Evolutionary conservation across 2,888 invertebrate genomes (phyloP), one percentile per base, ranked within the genome.

Genomic region (Dorcus parallelipipedus): DNA sequence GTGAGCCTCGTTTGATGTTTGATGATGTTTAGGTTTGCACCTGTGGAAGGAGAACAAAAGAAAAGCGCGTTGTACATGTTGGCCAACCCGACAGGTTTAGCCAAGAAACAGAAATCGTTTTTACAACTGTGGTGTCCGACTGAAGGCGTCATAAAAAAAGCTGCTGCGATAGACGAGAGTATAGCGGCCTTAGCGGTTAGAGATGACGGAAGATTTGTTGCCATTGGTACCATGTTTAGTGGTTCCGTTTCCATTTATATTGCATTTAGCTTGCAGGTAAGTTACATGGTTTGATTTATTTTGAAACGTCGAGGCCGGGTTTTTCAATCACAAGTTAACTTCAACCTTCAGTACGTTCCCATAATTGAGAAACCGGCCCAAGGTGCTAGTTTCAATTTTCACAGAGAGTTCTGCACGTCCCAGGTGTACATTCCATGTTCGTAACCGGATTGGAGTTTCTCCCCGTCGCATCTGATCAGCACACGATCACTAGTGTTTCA

Each of bases 401-500:
- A 3, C 79, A 94, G 91, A 86, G 88, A 70, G 87, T 94, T 63
- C 83, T 95, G 69, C 89, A 90, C 78, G 87, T 96, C 75, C 82
- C 86, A 65, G 86, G 86, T 73, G 94, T 93, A 62, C 97, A 98
- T 83, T 91, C 90, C 72, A 95, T 96, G 88, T 99, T 99, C 82
- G 93, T 99, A 63, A 98, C 98, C 52, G 97, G 96, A 9, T 81
- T 99, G 67, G 91, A 93, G 81, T 98, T 99, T 81, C 81, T 97
- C 69, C 93, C 95, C 33, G 84, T 84, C 61, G 81, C 81, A 9
- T 82, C 82, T 70, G 90, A 91, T 75, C 87, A 87, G 23, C 87
- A 88, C 47, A 82, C 89, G 45, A 85, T 91, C 60, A 86, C 88
- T 14, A 86, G 86, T 71, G 86, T 87, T 71, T 82, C 88, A 49